Evolutionary conservation across 2,797 vertebrate genomes (phyloP).

Genomic region (Orestias chungarensis): DNA sequence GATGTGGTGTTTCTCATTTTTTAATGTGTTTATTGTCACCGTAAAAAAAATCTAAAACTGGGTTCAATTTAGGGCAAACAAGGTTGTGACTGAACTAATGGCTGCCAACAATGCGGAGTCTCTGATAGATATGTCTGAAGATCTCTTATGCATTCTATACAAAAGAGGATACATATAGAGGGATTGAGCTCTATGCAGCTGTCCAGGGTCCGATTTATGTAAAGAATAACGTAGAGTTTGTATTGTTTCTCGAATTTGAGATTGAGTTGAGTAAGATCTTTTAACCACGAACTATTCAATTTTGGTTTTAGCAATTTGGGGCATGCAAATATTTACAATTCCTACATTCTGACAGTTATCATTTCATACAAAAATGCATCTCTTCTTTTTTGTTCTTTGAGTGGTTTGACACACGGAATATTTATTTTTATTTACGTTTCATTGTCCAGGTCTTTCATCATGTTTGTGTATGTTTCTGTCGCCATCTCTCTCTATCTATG

Average conservation of each 20-base stretch:
- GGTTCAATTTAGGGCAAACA: neutral
- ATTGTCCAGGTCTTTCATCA: constrained; percentile 29
- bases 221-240: neutral
- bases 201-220: neutral
- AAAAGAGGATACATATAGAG: neutral
- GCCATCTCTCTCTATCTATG: constrained; percentile 43
- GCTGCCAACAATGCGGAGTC: no score
- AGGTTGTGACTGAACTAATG: no score
- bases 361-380: neutral
- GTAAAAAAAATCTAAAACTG: neutral
- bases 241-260: neutral
- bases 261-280: neutral
- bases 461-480: constrained; percentile 55
- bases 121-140: no score
- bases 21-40: neutral
- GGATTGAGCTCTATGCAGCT: neutral
- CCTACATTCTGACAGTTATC: neutral
- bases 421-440: constrained; percentile 22
- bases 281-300: neutral
- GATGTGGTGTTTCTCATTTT: neutral
- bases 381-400: neutral
- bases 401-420: constrained; percentile 15
- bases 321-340: neutral
- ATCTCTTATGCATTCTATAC: no score
- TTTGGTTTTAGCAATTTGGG: neutral